phyloP scores from a whole-genome alignment of 2,888 invertebrate species.

The Drosophila subquinaria region DNA sequence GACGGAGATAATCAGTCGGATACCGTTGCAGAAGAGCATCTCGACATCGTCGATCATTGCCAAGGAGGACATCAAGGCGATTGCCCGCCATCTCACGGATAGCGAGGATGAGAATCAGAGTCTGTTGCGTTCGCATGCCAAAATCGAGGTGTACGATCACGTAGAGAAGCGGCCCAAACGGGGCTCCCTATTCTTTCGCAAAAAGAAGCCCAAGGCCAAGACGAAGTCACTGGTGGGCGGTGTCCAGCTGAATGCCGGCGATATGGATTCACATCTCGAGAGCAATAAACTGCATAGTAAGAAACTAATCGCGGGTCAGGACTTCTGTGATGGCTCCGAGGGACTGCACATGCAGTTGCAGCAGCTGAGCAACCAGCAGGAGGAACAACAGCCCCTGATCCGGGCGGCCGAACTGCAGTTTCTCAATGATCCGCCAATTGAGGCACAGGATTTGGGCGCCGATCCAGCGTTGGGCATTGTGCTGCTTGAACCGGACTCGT shows the following conservation, averaged over 20 bases:
- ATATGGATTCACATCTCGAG: conserved; percentile 93
- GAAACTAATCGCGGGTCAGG: conserved; percentile 69
- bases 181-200: conserved; percentile 95
- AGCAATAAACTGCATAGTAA: conserved; percentile 87
- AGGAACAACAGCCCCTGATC: conserved; percentile 88
- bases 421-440: conserved; percentile 90
- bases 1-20: conserved; percentile 87
- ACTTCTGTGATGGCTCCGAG: conserved; percentile 68
- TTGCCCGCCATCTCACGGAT: conserved; percentile 85
- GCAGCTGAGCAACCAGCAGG: conserved; percentile 45
- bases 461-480: conserved; percentile 92
- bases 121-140: conserved; percentile 85
- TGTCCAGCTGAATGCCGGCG: conserved; percentile 81
- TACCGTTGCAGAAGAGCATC: conserved; percentile 95
- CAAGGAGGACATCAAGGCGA: conserved; percentile 86
- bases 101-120: conserved; percentile 86
- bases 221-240: conserved; percentile 76
- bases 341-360: conserved; percentile 36
- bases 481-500: conserved; percentile 95
- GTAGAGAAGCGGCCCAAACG: conserved; percentile 94
- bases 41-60: conserved; percentile 95
- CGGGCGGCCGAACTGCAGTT: conserved; percentile 88
- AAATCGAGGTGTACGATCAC: conserved; percentile 87
- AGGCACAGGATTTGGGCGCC: conserved; percentile 92
- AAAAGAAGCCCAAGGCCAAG: conserved; percentile 90